Evolutionary conservation across 2,797 vertebrate species (phyloP).

Genomic region (Rhinoraja longicauda): DNA sequence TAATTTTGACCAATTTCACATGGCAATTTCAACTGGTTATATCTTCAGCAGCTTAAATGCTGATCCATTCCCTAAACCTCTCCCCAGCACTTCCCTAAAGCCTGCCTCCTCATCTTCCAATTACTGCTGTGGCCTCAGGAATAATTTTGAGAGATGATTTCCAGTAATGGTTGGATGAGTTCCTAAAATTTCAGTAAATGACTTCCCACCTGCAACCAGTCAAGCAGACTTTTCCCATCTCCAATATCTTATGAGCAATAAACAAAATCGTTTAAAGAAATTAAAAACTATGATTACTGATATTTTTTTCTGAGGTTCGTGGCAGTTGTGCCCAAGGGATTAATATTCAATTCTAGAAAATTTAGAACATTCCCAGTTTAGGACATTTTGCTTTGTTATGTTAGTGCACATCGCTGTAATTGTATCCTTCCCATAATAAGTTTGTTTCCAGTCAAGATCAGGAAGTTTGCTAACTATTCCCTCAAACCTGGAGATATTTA

Average conservation of each 20-base stretch:
- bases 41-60: too few relatives aligned
- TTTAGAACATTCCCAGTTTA: not conserved
- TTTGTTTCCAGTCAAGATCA: slow-evolving; percentile 24
- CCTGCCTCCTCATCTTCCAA: not conserved
- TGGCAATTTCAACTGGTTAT: too few relatives aligned
- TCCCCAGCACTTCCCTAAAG: not conserved
- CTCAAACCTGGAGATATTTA: slow-evolving; percentile 10
- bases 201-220: not conserved
- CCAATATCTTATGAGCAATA: not conserved
- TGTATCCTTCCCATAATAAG: slow-evolving; percentile 1
- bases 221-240: not conserved
- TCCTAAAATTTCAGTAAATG: not conserved
- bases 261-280: not conserved
- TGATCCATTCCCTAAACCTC: too few relatives aligned
- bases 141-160: not conserved
- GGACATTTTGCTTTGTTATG: slow-evolving; percentile 2
- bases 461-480: slow-evolving; percentile 2
- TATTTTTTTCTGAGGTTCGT: not conserved
- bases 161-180: not conserved
- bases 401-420: not conserved
- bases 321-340: not conserved
- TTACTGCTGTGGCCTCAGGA: not conserved
- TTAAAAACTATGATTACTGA: not conserved
- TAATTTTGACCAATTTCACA: too few relatives aligned
- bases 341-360: not conserved